Percentiles rank a stretch among this genome's conserved stretches.
Conservation (phyloP, 2,797 vertebrate species). For the Menidia menidia region DNA sequence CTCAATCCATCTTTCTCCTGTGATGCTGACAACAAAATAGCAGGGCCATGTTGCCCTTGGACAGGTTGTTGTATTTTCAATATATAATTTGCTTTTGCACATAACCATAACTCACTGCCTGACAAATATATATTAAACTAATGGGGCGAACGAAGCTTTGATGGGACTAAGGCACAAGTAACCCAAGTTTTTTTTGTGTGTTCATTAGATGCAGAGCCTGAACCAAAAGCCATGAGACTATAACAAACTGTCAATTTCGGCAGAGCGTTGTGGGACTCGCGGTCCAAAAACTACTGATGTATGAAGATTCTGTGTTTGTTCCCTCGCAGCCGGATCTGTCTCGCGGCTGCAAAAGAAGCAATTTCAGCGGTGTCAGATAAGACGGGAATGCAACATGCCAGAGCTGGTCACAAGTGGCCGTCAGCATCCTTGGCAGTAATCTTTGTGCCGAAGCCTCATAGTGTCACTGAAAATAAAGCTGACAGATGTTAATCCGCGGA, state of each 20-base stretch:
- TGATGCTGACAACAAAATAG: slow-evolving; percentile 66
- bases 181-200: neutral
- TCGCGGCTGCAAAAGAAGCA: slow-evolving; percentile 48
- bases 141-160: neutral
- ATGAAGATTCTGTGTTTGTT: slow-evolving; percentile 57
- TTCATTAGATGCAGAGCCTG: slow-evolving; percentile 34
- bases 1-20: slow-evolving; percentile 42
- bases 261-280: slow-evolving; percentile 48
- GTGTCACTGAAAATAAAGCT: slow-evolving; percentile 61
- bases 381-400: slow-evolving; percentile 47
- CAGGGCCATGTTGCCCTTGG: slow-evolving; percentile 64
- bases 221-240: slow-evolving; percentile 38
- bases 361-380: slow-evolving; percentile 66
- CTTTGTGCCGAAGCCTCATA: slow-evolving; percentile 33
- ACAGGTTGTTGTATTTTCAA: slow-evolving; percentile 67
- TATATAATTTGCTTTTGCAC: slow-evolving; percentile 24
- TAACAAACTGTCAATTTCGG: slow-evolving; percentile 49
- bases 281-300: slow-evolving; percentile 50
- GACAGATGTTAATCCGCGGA: slow-evolving; percentile 72
- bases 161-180: neutral
- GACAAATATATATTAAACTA: slow-evolving; percentile 8
- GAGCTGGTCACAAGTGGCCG: slow-evolving; percentile 59
- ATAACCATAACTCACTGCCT: slow-evolving; percentile 21
- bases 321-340: slow-evolving; percentile 53
- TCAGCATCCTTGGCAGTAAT: slow-evolving; percentile 60